A percentile compares a stretch with the other conserved stretches of the same genome.
These are phyloP conservation scores for Helicoverpa zea DNA, from an alignment of 1,140 invertebrate species.

Conservation along the genomic window DNA sequence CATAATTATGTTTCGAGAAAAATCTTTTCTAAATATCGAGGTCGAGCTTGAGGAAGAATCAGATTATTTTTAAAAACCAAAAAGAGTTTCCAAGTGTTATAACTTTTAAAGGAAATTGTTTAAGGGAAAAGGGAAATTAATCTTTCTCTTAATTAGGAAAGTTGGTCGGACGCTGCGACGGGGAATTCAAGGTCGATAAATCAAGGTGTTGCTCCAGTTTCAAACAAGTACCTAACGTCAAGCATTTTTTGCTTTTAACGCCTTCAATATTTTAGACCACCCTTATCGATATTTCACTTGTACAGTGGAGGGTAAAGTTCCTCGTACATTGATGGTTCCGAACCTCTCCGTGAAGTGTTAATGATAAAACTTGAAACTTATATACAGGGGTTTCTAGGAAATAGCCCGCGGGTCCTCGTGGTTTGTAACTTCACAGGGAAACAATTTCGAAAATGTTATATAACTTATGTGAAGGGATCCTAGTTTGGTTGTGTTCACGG, in stretches of 20 bases:
- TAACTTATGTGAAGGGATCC: constrained; percentile 38
- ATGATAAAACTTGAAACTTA: constrained; percentile 45
- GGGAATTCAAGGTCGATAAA: constrained; percentile 81
- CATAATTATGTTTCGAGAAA: constrained; percentile 10
- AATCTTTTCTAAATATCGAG: constrained; percentile 8
- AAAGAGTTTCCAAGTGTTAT: constrained; percentile 67
- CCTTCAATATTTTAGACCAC: constrained; percentile 67
- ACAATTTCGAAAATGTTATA: constrained; percentile 44
- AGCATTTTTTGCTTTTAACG: constrained; percentile 71
- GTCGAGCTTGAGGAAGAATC: constrained; percentile 57
- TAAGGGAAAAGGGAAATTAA: constrained; percentile 82
- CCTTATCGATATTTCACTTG: constrained; percentile 68
- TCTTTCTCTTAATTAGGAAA: constrained; percentile 85
- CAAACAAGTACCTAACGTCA: constrained; percentile 60
- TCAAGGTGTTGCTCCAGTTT: constrained; percentile 79
- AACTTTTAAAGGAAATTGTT: constrained; percentile 78
- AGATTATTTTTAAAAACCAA: constrained; percentile 60
- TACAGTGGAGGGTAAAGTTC: constrained; percentile 18
- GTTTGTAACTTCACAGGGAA: constrained; percentile 35
- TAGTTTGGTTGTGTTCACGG: constrained; percentile 2
- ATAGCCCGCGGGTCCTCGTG: constrained; percentile 11
- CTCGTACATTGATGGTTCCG: constrained; percentile 2
- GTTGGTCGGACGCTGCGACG: constrained; percentile 75
- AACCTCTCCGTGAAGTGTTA: constrained; percentile 39
- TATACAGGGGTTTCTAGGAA: constrained; percentile 32